Conservation (phyloP, 2,888 invertebrate genomes). For the Drosophila anomelani region DNA sequence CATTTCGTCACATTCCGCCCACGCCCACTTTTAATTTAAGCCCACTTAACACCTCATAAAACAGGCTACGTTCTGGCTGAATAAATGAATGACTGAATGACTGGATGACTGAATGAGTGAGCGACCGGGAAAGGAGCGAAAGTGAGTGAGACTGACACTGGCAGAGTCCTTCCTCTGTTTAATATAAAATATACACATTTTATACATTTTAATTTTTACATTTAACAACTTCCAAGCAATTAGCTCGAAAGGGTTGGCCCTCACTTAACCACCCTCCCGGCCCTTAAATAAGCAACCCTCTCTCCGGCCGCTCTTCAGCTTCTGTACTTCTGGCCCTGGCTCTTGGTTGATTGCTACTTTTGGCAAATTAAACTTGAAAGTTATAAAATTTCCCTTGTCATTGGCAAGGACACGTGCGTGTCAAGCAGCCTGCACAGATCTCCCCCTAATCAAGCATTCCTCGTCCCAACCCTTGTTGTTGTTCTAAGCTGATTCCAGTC, state of each 20-base stretch:
- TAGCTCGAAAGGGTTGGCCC: slow-evolving; percentile 75
- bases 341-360: slow-evolving; percentile 77
- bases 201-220: slow-evolving; percentile 77
- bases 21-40: slow-evolving; percentile 76
- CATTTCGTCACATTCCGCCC: slow-evolving; percentile 73
- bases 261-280: slow-evolving; percentile 12
- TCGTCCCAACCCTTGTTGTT: slow-evolving; percentile 26
- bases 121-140: slow-evolving; percentile 11
- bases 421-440: slow-evolving; percentile 31
- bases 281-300: slow-evolving; percentile 18
- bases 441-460: slow-evolving; percentile 1
- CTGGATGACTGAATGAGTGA: slow-evolving; percentile 38
- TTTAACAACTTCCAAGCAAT: slow-evolving; percentile 81
- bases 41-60: slow-evolving; percentile 82
- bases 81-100: slow-evolving; percentile 43
- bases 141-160: slow-evolving; percentile 51
- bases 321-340: slow-evolving; percentile 21
- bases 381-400: slow-evolving; percentile 81
- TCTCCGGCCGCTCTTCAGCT: neutral
- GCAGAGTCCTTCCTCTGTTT: slow-evolving; percentile 43
- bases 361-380: slow-evolving; percentile 81
- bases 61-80: slow-evolving; percentile 69
- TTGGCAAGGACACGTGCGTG: slow-evolving; percentile 80
- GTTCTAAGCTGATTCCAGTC: slow-evolving; percentile 2
- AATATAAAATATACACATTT: slow-evolving; percentile 78